Percentiles rank a stretch among this genome's conserved stretches.
Conservation (phyloP, 1,140 invertebrate species). For the Neelides sp. region DNA sequence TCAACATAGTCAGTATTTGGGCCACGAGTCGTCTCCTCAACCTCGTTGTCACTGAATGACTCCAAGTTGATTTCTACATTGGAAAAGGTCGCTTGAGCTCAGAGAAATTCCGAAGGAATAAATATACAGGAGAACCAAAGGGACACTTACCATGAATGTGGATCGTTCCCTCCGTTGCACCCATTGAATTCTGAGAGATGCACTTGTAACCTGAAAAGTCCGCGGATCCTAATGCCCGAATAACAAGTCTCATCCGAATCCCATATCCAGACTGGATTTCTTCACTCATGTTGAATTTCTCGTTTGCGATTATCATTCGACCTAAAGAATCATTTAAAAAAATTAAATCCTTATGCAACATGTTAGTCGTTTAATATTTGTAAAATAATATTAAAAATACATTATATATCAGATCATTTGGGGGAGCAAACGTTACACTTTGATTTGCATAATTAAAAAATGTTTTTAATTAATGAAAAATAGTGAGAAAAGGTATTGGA, state of each 20-base stretch:
- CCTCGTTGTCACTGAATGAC: no score
- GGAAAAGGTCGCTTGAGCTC: no score
- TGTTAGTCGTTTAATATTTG: no score
- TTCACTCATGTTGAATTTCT: conserved; percentile 63
- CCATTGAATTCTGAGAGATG: conserved; percentile 81
- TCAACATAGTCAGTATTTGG: no score
- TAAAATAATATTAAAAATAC: not conserved
- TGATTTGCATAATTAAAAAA: not conserved
- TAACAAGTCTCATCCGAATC: conserved; percentile 62
- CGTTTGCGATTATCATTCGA: conserved; percentile 72
- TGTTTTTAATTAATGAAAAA: not conserved
- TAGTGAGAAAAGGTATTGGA: no score
- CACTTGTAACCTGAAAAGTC: conserved; percentile 84
- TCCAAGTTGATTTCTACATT: no score
- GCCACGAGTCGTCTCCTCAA: no score
- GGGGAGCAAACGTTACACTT: not conserved
- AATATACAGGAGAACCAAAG: conserved; percentile 4
- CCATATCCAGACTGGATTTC: conserved; percentile 59
- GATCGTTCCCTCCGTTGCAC: conserved; percentile 66
- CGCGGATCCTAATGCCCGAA: conserved; percentile 55
- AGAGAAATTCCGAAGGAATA: no score
- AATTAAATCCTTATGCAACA: conserved; percentile 11
- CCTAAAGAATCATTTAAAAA: conserved; percentile 41
- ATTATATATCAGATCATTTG: not conserved
- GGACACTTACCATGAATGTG: conserved; percentile 70